Conservation (phyloP, 2,113 vertebrate species). For the Rhadina sibilatrix region DNA sequence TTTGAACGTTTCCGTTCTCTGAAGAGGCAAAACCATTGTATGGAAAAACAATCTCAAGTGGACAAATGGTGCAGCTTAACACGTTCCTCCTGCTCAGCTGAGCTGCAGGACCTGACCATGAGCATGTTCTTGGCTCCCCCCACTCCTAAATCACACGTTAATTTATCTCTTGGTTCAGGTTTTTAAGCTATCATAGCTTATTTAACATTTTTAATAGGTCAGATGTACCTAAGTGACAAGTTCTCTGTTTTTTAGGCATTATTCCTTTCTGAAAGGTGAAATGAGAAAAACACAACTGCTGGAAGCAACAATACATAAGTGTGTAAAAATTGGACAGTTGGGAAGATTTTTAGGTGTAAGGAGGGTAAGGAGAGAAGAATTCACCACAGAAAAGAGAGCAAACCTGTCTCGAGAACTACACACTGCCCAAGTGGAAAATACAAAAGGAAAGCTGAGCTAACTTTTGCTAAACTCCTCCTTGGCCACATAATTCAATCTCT, state of each 20-base stretch:
- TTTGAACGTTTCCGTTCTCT: conserved; percentile 21
- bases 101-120: neutral
- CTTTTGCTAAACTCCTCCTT: neutral
- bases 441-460: neutral
- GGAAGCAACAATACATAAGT: neutral
- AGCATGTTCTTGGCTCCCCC: neutral
- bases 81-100: neutral
- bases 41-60: conserved; percentile 9
- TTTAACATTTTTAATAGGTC: neutral
- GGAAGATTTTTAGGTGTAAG: neutral
- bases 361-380: neutral
- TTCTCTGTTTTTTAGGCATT: neutral
- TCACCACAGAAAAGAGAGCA: neutral
- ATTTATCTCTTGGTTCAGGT: neutral
- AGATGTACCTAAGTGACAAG: neutral
- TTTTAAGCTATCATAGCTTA: neutral
- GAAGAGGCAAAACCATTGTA: neutral
- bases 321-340: neutral
- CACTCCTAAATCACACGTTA: neutral
- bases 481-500: neutral
- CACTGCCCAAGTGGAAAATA: neutral
- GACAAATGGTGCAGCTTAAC: neutral
- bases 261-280: neutral
- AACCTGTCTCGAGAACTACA: neutral
- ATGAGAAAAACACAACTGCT: neutral